Evolutionary conservation across 1,140 invertebrate species (phyloP), one percentile per base, ranked within the genome.

Genomic region (Trissolcus basalis): DNA sequence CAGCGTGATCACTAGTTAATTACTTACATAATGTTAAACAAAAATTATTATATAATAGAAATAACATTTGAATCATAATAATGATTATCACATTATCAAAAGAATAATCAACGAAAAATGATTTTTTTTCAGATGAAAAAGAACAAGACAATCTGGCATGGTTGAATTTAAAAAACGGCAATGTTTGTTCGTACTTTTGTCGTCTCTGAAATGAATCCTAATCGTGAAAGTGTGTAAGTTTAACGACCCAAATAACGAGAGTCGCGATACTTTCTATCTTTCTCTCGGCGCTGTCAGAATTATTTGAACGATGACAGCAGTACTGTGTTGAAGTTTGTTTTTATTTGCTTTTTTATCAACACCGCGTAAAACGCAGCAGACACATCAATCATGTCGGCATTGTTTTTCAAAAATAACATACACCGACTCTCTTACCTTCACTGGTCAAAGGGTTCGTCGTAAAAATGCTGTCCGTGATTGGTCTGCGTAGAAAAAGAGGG

Each of bases 141-240:
- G 6, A 27, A 27, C 6, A 27, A 27, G 6, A 27, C 19, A 27
- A n/a, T n/a, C n/a, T n/a, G 19, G 6, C 1, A 27, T 55, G 10
- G 36, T 27, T 43, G 36, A 39, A 39, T n/a, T 3, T 4, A 39
- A 11, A 39, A 39, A 3, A 39, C 2, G 19, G 6, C 6, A 27
- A 27, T 6, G 6, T 27, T 27, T 27, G 1, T 27, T 9, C 2
- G n/a, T 39, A 11, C 10, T 39, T 39, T 2, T 39, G 9, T 39
- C 36, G 36, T 39, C 36, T 39, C 1, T 39, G 9, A 39, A 39
- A 10, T 2, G 49, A 10, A 54, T n/a, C 59, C 14, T 72, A 71
- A 64, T 65, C 49, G 69, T 72, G 69, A 72, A 72, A 72, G 69
- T 72, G 61, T 41, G 64, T 64, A 51, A 65, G 69, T 72, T 72